Conservation (phyloP, 2,888 invertebrate species). For the Drosophila pegasa region DNA sequence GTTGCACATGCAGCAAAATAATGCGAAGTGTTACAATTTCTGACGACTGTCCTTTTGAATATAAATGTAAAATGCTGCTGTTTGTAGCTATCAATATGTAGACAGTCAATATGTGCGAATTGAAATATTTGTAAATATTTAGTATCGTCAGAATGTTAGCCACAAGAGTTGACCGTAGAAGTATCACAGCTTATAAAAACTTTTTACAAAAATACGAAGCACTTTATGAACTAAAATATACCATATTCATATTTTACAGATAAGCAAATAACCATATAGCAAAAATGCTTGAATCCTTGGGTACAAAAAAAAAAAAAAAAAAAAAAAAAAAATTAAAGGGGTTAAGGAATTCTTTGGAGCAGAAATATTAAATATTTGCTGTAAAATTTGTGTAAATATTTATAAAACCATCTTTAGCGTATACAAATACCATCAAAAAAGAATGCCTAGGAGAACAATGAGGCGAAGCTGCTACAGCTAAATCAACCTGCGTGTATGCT, state of each 20-base stretch:
- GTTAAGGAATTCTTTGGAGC: not conserved
- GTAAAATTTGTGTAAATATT: too few species aligned
- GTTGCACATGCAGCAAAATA: not conserved
- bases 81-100: not conserved
- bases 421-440: too few species aligned
- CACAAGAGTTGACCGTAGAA: not conserved
- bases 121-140: not conserved
- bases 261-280: not conserved
- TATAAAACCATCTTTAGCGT: too few species aligned
- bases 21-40: slow-evolving; percentile 12
- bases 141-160: not conserved
- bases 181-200: not conserved
- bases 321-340: too few species aligned
- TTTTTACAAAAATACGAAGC: not conserved
- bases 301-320: not conserved
- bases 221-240: not conserved
- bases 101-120: not conserved
- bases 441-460: not conserved
- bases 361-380: too few species aligned
- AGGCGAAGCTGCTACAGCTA: slow-evolving; percentile 14
- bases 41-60: slow-evolving; percentile 5
- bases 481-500: slow-evolving; percentile 11
- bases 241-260: not conserved
- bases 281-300: not conserved
- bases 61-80: slow-evolving; percentile 2